Evolutionary conservation across 2,888 invertebrate genomes (phyloP).

Genomic region (Phyllotreta striolata): DNA sequence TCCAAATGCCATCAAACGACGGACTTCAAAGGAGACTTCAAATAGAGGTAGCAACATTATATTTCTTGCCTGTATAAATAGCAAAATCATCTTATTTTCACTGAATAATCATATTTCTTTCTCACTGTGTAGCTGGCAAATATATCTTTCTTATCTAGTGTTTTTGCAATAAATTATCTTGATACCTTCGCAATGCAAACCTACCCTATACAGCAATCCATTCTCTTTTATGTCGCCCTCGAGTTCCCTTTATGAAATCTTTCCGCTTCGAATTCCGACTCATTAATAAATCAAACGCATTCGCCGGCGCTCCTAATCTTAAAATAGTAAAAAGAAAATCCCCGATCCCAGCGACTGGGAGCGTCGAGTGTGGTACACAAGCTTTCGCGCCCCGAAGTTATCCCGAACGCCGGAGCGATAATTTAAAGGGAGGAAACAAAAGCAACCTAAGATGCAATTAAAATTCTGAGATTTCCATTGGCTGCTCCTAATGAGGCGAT

Average conservation of each 20-base stretch:
- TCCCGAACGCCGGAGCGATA: slow-evolving; percentile 49
- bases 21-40: too few relatives aligned
- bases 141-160: too few relatives aligned
- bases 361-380: slow-evolving; percentile 37
- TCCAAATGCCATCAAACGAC: too few relatives aligned
- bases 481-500: slow-evolving; percentile 47
- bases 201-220: slow-evolving; percentile 1
- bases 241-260: slow-evolving; percentile 15
- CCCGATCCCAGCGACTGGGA: slow-evolving; percentile 30
- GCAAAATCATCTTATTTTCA: too few relatives aligned
- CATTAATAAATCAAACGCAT: slow-evolving; percentile 29
- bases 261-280: slow-evolving; percentile 9
- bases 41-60: too few relatives aligned
- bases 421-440: slow-evolving; percentile 60
- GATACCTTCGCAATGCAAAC: not conserved
- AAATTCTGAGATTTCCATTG: slow-evolving; percentile 63
- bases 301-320: slow-evolving; percentile 15
- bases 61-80: too few relatives aligned
- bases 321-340: slow-evolving; percentile 32
- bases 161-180: too few relatives aligned
- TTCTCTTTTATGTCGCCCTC: slow-evolving; percentile 1
- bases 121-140: too few relatives aligned
- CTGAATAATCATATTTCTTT: too few relatives aligned
- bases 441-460: slow-evolving; percentile 63
- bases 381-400: slow-evolving; percentile 40